These are phyloP conservation scores for Electrona antarctica DNA, from an alignment of 2,113 vertebrate species.

Conservation along the genomic window DNA sequence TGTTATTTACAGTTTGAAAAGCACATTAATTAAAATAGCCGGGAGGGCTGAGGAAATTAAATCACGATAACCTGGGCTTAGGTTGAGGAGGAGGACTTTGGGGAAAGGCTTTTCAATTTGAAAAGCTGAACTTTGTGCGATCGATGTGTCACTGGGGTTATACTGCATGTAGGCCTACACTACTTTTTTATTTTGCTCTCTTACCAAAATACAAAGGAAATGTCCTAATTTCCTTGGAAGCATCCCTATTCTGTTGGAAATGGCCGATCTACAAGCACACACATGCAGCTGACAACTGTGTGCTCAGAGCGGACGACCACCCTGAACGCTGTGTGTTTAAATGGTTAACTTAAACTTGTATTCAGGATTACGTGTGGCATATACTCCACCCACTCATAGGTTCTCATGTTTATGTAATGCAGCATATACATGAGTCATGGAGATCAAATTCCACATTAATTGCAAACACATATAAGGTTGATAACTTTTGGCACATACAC, in stretches of 20 bases:
- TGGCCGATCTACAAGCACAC: neutral
- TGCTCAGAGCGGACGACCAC: neutral
- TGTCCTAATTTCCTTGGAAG: neutral
- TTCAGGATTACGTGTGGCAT: neutral
- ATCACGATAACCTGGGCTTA: slow-evolving; percentile 2
- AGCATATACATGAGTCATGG: no score
- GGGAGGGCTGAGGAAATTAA: neutral
- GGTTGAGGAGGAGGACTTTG: no score
- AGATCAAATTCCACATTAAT: no score
- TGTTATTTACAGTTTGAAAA: slow-evolving; percentile 37
- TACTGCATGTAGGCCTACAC: neutral
- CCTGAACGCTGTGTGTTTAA: no score
- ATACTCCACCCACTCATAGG: neutral
- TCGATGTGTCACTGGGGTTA: no score
- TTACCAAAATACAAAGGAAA: neutral
- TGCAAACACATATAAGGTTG: no score
- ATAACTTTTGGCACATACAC: no score
- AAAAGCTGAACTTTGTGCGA: neutral
- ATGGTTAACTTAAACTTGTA: no score
- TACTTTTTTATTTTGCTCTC: neutral
- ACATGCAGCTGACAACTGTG: neutral
- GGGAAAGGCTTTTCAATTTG: neutral
- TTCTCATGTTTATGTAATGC: neutral
- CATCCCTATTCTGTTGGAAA: no score
- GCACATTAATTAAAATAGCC: slow-evolving; percentile 28